Evolutionary conservation across 2,797 vertebrate species (phyloP), one percentile per base, ranked within the genome.

Genomic region (Lindbergichthys nudifrons): DNA sequence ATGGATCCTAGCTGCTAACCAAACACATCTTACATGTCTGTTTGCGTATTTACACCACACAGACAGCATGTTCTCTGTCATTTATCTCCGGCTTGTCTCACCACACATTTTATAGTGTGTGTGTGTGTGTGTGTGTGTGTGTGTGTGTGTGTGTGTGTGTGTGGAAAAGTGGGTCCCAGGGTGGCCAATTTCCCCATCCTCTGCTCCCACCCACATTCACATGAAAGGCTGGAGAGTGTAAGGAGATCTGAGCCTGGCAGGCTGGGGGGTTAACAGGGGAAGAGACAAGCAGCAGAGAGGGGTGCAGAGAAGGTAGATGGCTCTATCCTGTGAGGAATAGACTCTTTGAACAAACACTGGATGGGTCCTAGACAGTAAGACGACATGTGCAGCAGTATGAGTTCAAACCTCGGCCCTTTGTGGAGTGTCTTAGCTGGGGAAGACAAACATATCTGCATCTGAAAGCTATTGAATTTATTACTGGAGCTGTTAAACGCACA

Each of bases 141-240:
- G 23, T 54, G 30, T 58, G 59, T 41, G 72, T 65, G 58, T 43
- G 36, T 61, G 65, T 47, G 53, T 63, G 62, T 48, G 62, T 43
- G 73, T 53, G n/a, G n/a, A n/a, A n/a, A n/a, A n/a, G n/a, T n/a
- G n/a, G 51, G 1, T 39, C 77, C 58, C 58, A 70, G 57, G 65
- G 57, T 77, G 70, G 69, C 53, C 59, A 86, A 69, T 72, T 77
- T 79, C 47, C 62, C n/a, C 36, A 52, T 70, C 51, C 50, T 48
- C 54, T 58, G 18, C 26, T 43, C 52, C 57, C 48, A 63, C 41
- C 65, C 39, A 47, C 59, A 56, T 68, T 73, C 68, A 77, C 80
- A 86, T 87, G 75, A 88, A 88, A 66, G 75, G 59, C 45, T 65
- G 41, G 13, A 61, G 39, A 72, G 56, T 50, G 21, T 77, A 79